Evolutionary conservation across 1,140 invertebrate species (phyloP).

Genomic region (Drosophila ercepeae): DNA sequence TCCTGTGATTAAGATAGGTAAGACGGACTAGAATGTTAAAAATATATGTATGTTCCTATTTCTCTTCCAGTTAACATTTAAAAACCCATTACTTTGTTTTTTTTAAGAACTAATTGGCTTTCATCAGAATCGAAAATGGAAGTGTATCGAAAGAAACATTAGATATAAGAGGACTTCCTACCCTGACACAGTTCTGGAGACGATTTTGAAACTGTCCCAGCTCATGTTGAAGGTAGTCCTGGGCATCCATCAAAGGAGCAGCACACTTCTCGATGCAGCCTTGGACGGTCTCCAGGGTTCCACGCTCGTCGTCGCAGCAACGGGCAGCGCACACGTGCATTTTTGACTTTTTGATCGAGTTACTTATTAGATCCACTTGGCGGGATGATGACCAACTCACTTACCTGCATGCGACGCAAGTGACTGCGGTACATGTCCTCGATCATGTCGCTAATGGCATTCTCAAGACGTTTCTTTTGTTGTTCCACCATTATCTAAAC

Average conservation of each 20-base stretch:
- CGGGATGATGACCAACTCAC: neutral
- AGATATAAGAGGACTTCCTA: slow-evolving; percentile 8
- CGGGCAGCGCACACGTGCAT: slow-evolving; percentile 94
- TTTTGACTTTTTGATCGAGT: slow-evolving; percentile 83
- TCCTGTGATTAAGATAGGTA: slow-evolving; percentile 37
- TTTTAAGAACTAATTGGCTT: too few relatives aligned
- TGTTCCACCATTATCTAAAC: slow-evolving; percentile 88
- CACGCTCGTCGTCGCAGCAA: slow-evolving; percentile 91
- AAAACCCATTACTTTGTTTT: too few relatives aligned
- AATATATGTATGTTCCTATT: too few relatives aligned
- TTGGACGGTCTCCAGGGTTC: slow-evolving; percentile 90
- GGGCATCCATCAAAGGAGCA: slow-evolving; percentile 88
- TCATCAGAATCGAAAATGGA: too few relatives aligned
- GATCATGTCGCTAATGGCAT: slow-evolving; percentile 90
- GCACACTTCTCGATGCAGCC: slow-evolving; percentile 93
- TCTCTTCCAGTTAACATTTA: too few relatives aligned
- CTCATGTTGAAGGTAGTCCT: slow-evolving; percentile 90
- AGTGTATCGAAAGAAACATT: too few relatives aligned
- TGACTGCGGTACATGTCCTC: slow-evolving; percentile 91
- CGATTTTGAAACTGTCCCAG: slow-evolving; percentile 89
- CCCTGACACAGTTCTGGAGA: slow-evolving; percentile 93
- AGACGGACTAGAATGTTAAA: too few relatives aligned
- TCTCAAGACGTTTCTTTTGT: slow-evolving; percentile 91
- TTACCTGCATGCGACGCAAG: slow-evolving; percentile 94
- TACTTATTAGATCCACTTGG: neutral